Evolutionary conservation across 2,797 vertebrate genomes (phyloP), one percentile per base, ranked within the genome.

Genomic region (Phaenicophaeus curvirostris): DNA sequence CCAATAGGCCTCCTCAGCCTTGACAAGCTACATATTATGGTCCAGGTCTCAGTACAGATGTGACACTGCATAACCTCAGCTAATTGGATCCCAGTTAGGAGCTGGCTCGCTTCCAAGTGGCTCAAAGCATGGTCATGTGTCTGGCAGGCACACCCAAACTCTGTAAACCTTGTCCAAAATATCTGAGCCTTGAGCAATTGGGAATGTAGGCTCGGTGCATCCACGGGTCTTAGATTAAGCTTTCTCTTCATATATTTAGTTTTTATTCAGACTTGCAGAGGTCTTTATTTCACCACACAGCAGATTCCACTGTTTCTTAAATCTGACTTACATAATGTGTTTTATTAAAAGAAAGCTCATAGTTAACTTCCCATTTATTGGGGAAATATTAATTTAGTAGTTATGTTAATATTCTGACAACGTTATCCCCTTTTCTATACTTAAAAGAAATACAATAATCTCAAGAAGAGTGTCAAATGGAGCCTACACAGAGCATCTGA

Each of bases 321-420:
- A 91, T 75, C 48, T 95, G 78, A 85, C 28, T 78, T 95, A 54
- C 31, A 63, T 95, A 76, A 85, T 39, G 37, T 71, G 48, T 69
- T 94, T 89, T 92, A n/a, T 94, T 82, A 83, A 78, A 90, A 85
- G 85, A 89, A 71, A 79, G 30, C 6, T 74, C 13, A 24, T 57
- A 17, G n/a, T 41, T 85, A 51, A 1, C 30, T 57, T 89, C 69
- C 11, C 46, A 77, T 53, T 85, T 87, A 89, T 80, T 76, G 72
- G 59, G 66, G 93, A 93, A 37, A 94, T 93, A 96, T 92, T 1
- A 79, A 89, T 77, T n/a, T 80, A 93, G 51, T 80, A 88, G 44
- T 94, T 81, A 81, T 74, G 25, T 37, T n/a, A 71, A 53, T 46
- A 83, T 31, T 85, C 13, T 55, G 55, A 72, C 15, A 61, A 14